phyloP scores from a whole-genome alignment of 2,888 invertebrate genomes.

The Bibio marci region DNA sequence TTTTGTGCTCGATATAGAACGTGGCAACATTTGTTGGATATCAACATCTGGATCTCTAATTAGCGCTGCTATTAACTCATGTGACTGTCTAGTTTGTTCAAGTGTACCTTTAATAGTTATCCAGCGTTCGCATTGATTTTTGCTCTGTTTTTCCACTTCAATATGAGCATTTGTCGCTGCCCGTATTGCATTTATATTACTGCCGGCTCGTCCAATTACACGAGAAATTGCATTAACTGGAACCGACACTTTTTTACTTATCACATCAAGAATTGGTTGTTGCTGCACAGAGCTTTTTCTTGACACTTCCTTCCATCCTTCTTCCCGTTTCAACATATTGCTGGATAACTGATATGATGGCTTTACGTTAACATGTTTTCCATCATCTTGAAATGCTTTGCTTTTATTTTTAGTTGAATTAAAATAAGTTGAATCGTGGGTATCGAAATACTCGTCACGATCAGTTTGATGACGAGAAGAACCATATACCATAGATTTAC shows the following conservation, averaged over 20 bases:
- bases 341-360: conserved; percentile 12
- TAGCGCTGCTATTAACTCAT: conserved; percentile 74
- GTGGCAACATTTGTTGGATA: conserved; percentile 64
- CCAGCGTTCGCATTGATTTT: conserved; percentile 82
- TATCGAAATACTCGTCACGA: conserved; percentile 49
- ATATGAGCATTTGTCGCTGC: conserved; percentile 95
- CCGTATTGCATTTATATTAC: conserved; percentile 95
- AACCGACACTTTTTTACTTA: conserved; percentile 84
- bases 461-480: conserved; percentile 54
- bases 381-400: neutral
- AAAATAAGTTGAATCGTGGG: conserved; percentile 23
- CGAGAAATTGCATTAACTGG: conserved; percentile 89
- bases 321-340: conserved; percentile 42
- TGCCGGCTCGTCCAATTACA: conserved; percentile 93
- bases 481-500: conserved; percentile 53
- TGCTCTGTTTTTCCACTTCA: conserved; percentile 94
- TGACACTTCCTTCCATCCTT: conserved; percentile 95
- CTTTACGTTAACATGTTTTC: conserved; percentile 3
- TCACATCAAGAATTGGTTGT: conserved; percentile 22
- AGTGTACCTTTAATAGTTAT: conserved; percentile 90
- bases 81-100: conserved; percentile 86
- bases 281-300: conserved; percentile 53
- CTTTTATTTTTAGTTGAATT: conserved; percentile 23
- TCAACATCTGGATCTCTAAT: conserved; percentile 93
- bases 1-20: conserved; percentile 29